These are phyloP conservation scores for Coracias cyanogaster DNA, from an alignment of 2,797 vertebrate species.

Conservation along the genomic window DNA sequence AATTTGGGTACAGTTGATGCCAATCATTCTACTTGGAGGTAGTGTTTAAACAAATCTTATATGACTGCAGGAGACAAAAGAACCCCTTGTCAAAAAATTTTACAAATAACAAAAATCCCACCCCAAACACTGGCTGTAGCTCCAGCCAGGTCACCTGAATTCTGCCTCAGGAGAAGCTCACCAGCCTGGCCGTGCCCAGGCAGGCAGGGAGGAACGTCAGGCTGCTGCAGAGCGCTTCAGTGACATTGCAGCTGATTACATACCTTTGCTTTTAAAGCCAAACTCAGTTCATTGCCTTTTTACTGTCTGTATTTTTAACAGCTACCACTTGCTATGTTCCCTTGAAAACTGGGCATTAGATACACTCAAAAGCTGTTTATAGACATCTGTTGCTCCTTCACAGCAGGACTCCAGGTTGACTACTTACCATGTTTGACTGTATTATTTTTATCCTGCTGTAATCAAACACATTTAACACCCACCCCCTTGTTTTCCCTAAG, in stretches of 20 bases:
- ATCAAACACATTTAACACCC: slow-evolving; percentile 17
- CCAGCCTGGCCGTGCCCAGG: not conserved
- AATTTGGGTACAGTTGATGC: not conserved
- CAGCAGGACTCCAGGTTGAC: slow-evolving; percentile 28
- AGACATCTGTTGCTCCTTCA: slow-evolving; percentile 8
- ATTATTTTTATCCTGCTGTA: slow-evolving; percentile 50
- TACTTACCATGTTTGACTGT: not conserved
- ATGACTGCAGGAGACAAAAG: not conserved
- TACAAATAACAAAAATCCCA: not conserved
- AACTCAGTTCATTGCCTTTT: not conserved
- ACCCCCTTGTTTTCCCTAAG: not conserved
- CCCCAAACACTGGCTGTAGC: not conserved
- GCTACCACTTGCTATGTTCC: not conserved
- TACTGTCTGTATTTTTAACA: not conserved
- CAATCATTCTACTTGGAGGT: not conserved
- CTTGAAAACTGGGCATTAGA: not conserved
- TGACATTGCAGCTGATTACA: not conserved
- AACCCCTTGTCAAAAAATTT: not conserved
- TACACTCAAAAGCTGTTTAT: not conserved
- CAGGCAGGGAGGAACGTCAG: not conserved
- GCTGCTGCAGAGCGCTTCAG: not conserved
- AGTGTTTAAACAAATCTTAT: not conserved
- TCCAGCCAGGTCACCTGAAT: not conserved
- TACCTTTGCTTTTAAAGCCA: not conserved
- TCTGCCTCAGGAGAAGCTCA: not conserved